Evolutionary conservation across 1,140 invertebrate species (phyloP), one percentile per base, ranked within the genome.

Genomic region (Panulirus ornatus): DNA sequence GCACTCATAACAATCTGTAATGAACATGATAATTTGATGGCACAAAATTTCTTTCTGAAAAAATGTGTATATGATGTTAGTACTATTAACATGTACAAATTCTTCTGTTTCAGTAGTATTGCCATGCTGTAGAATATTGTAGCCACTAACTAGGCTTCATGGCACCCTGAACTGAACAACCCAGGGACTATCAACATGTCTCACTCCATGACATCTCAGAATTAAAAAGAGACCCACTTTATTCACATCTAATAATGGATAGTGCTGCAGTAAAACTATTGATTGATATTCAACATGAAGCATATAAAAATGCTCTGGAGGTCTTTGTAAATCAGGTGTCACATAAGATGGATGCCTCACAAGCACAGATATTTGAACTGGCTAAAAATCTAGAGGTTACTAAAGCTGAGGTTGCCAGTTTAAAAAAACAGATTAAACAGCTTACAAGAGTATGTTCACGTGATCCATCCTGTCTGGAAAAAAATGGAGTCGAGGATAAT

Each of bases 241-340:
- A 19, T 19, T 58, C 8, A 58, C 19, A 22, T 19, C n/a, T 58
- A 51, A 81, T 27, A 58, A 81, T 81, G 78, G 78, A 81, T 2
- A n/a, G 30, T 19, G 38, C 78, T 34, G 78, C 78, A 30, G 58
- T 81, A 51, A 81, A 81, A 30, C 78, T 81, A 8, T 19, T 81
- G 8, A 81, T 81, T 16, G 78, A 81, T 47, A 30, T 51, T 44
- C 78, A 81, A 14, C 78, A 81, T 38, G 78, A 81, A 54, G 47
- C 78, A 22, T 81, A 81, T 58, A 81, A 38, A 58, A 81, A 81
- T 34, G 51, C 78, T 19, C 27, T 81, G 78, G 78, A 81, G 44
- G 5, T 44, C 8, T 58, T 81, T 19, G 78, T 81, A 14, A 58
- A 3, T 54, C 78, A 81, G 78, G 19, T 81, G 27, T 58, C 47